These are phyloP conservation scores for Hypena proboscidalis DNA, from an alignment of 2,888 invertebrate genomes.

Conservation along the genomic window DNA sequence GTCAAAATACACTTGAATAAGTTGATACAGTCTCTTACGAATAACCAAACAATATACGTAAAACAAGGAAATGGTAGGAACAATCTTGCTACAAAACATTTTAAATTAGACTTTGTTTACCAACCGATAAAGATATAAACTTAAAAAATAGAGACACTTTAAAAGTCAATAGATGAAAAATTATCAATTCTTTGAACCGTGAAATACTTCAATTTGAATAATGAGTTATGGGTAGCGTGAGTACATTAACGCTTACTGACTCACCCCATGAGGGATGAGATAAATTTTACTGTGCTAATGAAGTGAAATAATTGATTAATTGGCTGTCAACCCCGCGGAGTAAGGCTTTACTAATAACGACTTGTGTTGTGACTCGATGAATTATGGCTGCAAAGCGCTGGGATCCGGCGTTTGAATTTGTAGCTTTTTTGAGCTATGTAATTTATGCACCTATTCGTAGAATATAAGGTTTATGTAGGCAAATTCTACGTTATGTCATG, in stretches of 20 bases:
- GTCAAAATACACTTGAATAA: no score
- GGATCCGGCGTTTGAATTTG: slow-evolving; percentile 1
- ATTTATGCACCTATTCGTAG: no score
- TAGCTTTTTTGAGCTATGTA: neutral
- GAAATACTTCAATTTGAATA: slow-evolving; percentile 8
- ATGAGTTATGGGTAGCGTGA: slow-evolving; percentile 5
- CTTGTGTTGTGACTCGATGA: slow-evolving; percentile 44
- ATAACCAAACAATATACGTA: no score
- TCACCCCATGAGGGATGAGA: slow-evolving; percentile 21
- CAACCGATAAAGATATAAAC: no score
- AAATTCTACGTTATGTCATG: no score
- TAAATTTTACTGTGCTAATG: slow-evolving; percentile 58
- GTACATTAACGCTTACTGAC: slow-evolving; percentile 14
- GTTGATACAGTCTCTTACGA: no score
- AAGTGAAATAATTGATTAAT: slow-evolving; percentile 78
- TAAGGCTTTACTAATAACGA: slow-evolving; percentile 56
- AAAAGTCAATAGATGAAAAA: neutral
- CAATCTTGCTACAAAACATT: no score
- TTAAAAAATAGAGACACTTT: no score
- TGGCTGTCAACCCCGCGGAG: slow-evolving; percentile 53
- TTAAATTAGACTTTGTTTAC: no score
- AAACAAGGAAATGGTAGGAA: no score
- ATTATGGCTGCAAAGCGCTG: slow-evolving; percentile 40
- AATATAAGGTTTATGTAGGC: no score
- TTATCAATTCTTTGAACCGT: slow-evolving; percentile 1